These are phyloP conservation scores for Typhlichthys subterraneus DNA, from an alignment of 2,797 vertebrate genomes.

Conservation along the genomic window DNA sequence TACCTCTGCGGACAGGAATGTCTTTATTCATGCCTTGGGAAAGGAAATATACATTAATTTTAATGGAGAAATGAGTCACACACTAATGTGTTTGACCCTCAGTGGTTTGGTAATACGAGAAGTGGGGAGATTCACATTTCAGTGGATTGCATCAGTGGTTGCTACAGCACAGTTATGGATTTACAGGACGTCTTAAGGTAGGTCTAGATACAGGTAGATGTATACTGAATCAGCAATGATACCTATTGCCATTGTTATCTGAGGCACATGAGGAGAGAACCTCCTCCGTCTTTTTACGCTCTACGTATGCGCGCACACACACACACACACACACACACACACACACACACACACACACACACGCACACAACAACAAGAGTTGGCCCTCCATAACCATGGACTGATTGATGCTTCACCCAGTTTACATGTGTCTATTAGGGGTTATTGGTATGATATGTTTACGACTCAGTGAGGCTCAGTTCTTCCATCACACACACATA, in stretches of 20 bases:
- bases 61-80: too few species aligned
- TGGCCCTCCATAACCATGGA: conserved; percentile 6
- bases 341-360: background rate
- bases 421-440: conserved; percentile 46
- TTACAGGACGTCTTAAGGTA: conserved; percentile 32
- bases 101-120: background rate
- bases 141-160: conserved; percentile 28
- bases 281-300: background rate
- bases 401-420: conserved; percentile 21
- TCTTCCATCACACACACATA: conserved; percentile 59
- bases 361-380: background rate
- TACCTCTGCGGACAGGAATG: too few species aligned
- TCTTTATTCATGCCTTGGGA: too few species aligned
- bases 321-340: background rate
- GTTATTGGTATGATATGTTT: conserved; percentile 37
- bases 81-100: too few species aligned
- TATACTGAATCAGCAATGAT: conserved; percentile 38
- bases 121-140: conserved; percentile 14
- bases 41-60: too few species aligned
- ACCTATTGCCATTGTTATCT: background rate
- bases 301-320: background rate
- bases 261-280: too few species aligned
- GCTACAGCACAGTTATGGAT: conserved; percentile 6
- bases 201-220: conserved; percentile 28
- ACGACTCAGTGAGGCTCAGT: conserved; percentile 36